Evolutionary conservation across 2,888 invertebrate genomes (phyloP), one percentile per base, ranked within the genome.

Genomic region (Andricus quercusramuli): DNA sequence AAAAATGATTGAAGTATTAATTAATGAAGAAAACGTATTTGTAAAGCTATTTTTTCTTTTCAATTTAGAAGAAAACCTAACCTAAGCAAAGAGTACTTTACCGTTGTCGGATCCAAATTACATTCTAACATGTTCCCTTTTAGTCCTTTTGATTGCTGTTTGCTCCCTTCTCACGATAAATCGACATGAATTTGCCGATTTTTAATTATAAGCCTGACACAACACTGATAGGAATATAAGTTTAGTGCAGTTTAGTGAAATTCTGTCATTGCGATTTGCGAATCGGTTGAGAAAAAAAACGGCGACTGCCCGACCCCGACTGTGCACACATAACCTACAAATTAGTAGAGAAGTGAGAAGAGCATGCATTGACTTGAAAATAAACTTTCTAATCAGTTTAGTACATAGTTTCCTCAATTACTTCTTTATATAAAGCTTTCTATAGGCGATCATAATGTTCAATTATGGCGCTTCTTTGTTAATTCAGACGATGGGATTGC

Each of bases 41-140:
- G 29, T 17, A 32, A 70, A 56, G 8, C 5, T 44, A 25, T 47
- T 74, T 29, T 56, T 37, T n/a, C 3, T 11, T 32, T 56, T n/a
- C 15, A 59, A 74, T 37, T 74, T 37, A 56, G 29, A 70, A 29
- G 29, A 32, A n/a, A 74, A 74, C 74, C 51, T 74, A 74, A 74
- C 74, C 74, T 74, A 56, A 20, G 29, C 6, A n/a, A 56, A 32
- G 32, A 51, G 15, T 56, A 74, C 74, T 51, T 74, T 74, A 74
- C 74, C 74, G 32, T 59, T 74, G 56, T 32, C n/a, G 74, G 56
- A 74, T 74, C 74, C 74, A 74, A 74, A 74, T 56, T 74, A 32
- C 29, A 51, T 56, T 59, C 29, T 74, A 74, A 32, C 74, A 74
- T 74, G 13, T 74, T 74, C 13, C 5, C 15, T 74, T 37, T 32